Percentiles rank a stretch among this genome's conserved stretches.
Evolutionary conservation across 2,888 invertebrate species (phyloP).

Genomic region (Platypus cylindrus): DNA sequence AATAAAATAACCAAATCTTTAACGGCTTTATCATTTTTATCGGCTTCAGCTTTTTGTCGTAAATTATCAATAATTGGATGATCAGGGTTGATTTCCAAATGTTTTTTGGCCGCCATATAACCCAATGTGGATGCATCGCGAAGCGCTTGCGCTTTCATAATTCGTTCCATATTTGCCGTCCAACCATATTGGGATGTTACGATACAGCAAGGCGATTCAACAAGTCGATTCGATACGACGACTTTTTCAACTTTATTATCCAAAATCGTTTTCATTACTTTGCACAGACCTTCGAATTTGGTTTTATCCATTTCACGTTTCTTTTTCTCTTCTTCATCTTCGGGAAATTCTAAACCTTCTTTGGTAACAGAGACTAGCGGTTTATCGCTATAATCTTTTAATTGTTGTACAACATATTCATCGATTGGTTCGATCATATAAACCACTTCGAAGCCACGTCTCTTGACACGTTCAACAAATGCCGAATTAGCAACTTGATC

Average conservation of each 20-base stretch:
- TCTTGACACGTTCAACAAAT: constrained; percentile 95
- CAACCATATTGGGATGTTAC: constrained; percentile 98
- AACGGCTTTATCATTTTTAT: constrained; percentile 97
- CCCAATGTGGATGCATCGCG: constrained; percentile 98
- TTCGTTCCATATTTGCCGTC: constrained; percentile 99
- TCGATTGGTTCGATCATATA: constrained; percentile 99
- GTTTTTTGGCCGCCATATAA: constrained; percentile 99
- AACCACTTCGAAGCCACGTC: constrained; percentile 92
- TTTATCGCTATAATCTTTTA: constrained; percentile 97
- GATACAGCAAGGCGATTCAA: constrained; percentile 97
- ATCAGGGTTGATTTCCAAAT: constrained; percentile 93
- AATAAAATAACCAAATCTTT: constrained; percentile 93
- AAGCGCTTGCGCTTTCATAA: constrained; percentile 99
- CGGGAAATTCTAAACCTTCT: constrained; percentile 93
- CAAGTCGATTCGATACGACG: constrained; percentile 88
- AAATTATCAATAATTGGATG: constrained; percentile 89
- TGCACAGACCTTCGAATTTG: constrained; percentile 66
- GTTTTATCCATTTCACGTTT: constrained; percentile 83
- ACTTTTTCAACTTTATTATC: constrained; percentile 99
- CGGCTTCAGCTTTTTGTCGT: constrained; percentile 82
- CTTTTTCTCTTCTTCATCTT: constrained; percentile 95
- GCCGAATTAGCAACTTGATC: constrained; percentile 93
- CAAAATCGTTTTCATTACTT: constrained; percentile 91
- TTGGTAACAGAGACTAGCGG: constrained; percentile 94
- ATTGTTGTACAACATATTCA: constrained; percentile 96